Conservation (phyloP, 2,888 invertebrate genomes). For the Pammene fasciana region DNA sequence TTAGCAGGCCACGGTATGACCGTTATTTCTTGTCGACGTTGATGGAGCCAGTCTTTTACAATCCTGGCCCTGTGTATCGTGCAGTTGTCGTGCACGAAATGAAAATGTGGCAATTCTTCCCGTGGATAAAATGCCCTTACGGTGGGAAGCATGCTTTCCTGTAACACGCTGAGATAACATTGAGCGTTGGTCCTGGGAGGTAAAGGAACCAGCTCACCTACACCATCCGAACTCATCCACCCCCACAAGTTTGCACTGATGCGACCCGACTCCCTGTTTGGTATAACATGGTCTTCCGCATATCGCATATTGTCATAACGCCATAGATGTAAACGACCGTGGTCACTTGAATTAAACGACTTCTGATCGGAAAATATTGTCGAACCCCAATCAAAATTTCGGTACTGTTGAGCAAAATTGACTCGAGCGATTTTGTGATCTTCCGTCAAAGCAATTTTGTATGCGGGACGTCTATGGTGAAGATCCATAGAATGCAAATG, state of each 20-base stretch:
- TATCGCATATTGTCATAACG: background rate
- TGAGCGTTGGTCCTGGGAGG: no score
- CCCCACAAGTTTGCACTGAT: conserved; percentile 1
- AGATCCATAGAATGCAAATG: no score
- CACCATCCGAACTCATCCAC: conserved; percentile 7
- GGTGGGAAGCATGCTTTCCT: conserved; percentile 1
- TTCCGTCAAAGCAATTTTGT: no score
- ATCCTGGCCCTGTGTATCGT: conserved; percentile 4
- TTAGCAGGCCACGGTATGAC: conserved; percentile 16
- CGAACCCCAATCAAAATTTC: conserved; percentile 10
- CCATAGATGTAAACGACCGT: conserved; percentile 13
- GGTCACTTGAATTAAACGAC: conserved; percentile 7
- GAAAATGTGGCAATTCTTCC: conserved; percentile 7
- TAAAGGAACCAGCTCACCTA: conserved; percentile 16
- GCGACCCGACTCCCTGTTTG: conserved; percentile 13
- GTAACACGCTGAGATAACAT: conserved; percentile 4
- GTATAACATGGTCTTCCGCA: conserved; percentile 8
- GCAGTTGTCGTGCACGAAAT: conserved; percentile 7
- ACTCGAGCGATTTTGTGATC: background rate
- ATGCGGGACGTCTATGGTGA: no score
- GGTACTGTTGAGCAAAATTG: conserved; percentile 5
- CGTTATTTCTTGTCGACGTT: conserved; percentile 7
- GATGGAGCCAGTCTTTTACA: conserved; percentile 3
- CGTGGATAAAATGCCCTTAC: conserved; percentile 7
- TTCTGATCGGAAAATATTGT: conserved; percentile 18